Conservation (phyloP, 2,797 vertebrate species). For the Pseudotriccus pelzelni region DNA sequence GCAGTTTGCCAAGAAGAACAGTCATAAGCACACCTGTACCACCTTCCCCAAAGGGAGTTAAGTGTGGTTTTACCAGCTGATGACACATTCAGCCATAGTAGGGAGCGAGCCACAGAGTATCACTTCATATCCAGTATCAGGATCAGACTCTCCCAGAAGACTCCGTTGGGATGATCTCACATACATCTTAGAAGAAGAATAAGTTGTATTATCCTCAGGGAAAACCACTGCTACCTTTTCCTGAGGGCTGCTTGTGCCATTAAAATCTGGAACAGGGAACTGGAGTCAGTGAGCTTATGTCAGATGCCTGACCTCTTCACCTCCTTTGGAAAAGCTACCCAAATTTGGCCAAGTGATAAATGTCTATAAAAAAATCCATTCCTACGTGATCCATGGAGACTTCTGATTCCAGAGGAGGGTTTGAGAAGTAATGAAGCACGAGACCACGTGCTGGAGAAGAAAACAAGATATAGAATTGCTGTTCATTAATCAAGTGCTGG, state of each 20-base stretch:
- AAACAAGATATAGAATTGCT: slow-evolving; percentile 41
- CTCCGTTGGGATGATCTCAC: not conserved
- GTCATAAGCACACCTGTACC: not conserved
- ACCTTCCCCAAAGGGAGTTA: not conserved
- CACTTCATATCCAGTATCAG: not conserved
- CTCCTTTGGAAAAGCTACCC: not conserved
- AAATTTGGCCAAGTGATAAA: not conserved
- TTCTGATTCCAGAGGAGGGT: not conserved
- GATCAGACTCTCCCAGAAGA: not conserved
- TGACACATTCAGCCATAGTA: not conserved
- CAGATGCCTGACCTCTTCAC: fast-evolving
- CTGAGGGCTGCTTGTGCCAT: not conserved
- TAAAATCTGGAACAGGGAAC: not conserved
- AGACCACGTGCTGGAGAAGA: not conserved
- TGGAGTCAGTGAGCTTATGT: not conserved
- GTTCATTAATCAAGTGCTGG: slow-evolving; percentile 20
- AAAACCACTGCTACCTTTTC: not conserved
- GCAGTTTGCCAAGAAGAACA: not conserved
- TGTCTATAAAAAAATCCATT: not conserved
- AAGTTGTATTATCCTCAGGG: not conserved
- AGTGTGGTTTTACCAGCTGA: not conserved
- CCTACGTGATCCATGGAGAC: not conserved
- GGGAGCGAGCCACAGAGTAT: not conserved
- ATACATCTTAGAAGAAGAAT: not conserved
- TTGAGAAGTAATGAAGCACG: not conserved